phyloP scores from a whole-genome alignment of 1,140 invertebrate species.

The Calliopsis andreniformis region DNA sequence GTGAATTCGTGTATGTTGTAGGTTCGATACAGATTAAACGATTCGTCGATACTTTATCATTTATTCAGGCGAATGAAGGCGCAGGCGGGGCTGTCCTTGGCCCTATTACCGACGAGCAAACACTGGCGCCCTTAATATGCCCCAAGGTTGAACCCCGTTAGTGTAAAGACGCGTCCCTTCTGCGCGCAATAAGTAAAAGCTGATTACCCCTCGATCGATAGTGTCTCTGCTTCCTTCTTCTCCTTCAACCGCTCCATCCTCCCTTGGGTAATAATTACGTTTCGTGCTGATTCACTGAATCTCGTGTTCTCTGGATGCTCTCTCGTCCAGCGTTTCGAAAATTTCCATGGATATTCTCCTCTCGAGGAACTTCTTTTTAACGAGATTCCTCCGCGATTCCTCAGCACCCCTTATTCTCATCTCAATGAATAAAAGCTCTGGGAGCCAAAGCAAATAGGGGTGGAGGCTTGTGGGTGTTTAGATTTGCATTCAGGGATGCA shows the following conservation, averaged over 20 bases:
- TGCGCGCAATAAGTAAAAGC: conserved; percentile 43
- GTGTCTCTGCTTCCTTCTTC: neutral
- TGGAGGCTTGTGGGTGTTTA: neutral
- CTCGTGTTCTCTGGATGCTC: neutral
- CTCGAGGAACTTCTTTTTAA: neutral
- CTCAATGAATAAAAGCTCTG: neutral
- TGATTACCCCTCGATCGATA: conserved; percentile 52
- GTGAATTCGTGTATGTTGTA: neutral
- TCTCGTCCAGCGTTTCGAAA: neutral
- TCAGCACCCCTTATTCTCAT: neutral
- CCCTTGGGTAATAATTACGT: neutral
- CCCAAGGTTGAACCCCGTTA: conserved; percentile 36
- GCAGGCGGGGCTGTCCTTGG: conserved; percentile 36
- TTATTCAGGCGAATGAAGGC: conserved; percentile 35
- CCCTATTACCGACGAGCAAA: conserved; percentile 37
- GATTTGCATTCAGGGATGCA: neutral
- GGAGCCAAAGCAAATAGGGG: neutral
- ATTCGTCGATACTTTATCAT: conserved; percentile 41
- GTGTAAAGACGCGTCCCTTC: conserved; percentile 16
- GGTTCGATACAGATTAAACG: neutral
- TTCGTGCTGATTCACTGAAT: neutral
- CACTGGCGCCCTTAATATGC: conserved; percentile 38
- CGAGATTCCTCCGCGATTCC: neutral
- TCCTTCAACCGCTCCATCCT: neutral
- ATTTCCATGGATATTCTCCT: neutral